phyloP scores from a whole-genome alignment of 1,140 invertebrate genomes.

The Anadara kagoshimensis region DNA sequence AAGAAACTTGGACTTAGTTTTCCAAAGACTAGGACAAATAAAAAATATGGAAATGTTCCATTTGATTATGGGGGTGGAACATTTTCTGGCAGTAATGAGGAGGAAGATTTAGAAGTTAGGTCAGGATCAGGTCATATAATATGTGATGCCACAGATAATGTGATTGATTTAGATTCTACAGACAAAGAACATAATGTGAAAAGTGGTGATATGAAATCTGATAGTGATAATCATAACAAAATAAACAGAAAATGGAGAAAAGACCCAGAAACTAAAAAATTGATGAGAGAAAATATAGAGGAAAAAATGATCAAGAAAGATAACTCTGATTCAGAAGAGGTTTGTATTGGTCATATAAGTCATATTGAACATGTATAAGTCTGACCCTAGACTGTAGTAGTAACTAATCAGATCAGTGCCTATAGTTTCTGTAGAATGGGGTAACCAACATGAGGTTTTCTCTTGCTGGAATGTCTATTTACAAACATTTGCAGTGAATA shows the following conservation, averaged over 20 bases:
- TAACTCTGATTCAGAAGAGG: constrained; percentile 47
- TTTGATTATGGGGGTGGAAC: constrained; percentile 73
- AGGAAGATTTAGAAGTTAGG: constrained; percentile 20
- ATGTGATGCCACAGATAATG: constrained; percentile 7
- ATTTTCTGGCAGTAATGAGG: constrained; percentile 20
- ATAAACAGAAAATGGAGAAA: constrained; percentile 37
- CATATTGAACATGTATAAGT: no score
- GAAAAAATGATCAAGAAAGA: constrained; percentile 63
- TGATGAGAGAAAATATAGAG: constrained; percentile 60
- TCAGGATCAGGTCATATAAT: constrained; percentile 40
- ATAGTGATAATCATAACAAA: no score
- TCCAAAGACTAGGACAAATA: constrained; percentile 65
- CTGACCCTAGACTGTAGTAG: no score
- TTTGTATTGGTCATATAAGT: constrained; percentile 17
- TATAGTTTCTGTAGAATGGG: no score
- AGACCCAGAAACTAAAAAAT: constrained; percentile 52
- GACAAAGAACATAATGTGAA: background rate
- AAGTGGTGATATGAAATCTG: background rate
- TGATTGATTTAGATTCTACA: background rate
- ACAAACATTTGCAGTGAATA: no score
- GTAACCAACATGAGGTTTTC: no score
- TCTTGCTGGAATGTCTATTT: no score
- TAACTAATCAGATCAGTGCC: no score
- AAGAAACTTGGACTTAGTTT: constrained; percentile 75
- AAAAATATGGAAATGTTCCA: constrained; percentile 76